Evolutionary conservation across 2,888 invertebrate species (phyloP), one percentile per base, ranked within the genome.

Genomic region (Drosophila austrosaltans): DNA sequence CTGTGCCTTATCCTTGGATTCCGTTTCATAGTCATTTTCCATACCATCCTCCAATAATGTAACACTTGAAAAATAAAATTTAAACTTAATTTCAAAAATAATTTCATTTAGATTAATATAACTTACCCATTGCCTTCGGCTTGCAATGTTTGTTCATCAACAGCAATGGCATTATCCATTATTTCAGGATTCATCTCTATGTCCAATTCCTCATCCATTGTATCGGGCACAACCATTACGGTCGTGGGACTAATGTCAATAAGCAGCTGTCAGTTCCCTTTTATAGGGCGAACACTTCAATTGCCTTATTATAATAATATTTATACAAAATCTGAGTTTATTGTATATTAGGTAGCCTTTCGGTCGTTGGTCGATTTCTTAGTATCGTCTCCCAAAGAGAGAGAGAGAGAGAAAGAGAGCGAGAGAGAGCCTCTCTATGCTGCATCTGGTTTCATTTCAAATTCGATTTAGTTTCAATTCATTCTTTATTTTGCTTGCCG

Each of bases 211-310:
- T 42, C 20, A 62, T 60, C 30, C 62, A 53, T 40, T 66, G 78
- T 66, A 25, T 61, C 54, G 60, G 48, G 36, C 30, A 66, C 69
- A 22, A 70, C 76, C 82, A 82, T 78, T 57, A 78, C 87, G 67
- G 36, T 42, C 61, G 28, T 63, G 48, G 53, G 53, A 88, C 84
- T 82, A 69, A n/a, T 63, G 20, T 28, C 56, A 39, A 2, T 20
- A 10, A 42, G 42, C 63, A 42, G 56, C 54, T 44, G 56, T 39
- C 30, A 40, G 12, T 32, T 32, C 20, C 59, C 63, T 73, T 72
- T 75, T 78, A 77, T 80, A 76, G 56, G 7, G 12, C 16, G 16
- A 2, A n/a, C 20, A 48, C 53, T 1, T 20, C 44, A 20, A 60
- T 7, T 10, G 20, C 12, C n/a, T 40, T 8, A 22, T 6, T 30